phyloP scores from a whole-genome alignment of 2,113 vertebrate genomes.

The Tragelaphus imberbis region DNA sequence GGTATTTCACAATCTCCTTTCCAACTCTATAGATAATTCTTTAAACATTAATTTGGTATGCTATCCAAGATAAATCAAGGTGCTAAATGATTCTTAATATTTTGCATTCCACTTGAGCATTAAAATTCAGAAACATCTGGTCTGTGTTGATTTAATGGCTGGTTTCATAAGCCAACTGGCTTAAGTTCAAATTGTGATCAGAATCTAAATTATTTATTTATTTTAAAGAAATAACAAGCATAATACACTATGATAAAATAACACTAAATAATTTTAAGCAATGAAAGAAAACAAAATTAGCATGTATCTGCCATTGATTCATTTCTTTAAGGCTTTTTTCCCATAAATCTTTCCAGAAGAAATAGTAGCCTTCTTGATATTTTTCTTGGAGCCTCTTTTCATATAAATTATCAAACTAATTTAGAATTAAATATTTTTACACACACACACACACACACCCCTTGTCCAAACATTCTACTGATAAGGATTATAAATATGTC shows the following conservation, averaged over 20 bases:
- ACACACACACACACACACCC: neutral
- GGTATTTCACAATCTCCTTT: neutral
- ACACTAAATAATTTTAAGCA: neutral
- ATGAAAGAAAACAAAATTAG: neutral
- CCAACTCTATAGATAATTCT: neutral
- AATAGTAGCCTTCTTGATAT: neutral
- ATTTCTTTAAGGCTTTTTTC: neutral
- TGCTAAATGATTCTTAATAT: neutral
- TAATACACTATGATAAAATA: neutral
- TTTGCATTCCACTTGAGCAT: conserved; percentile 2
- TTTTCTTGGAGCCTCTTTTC: neutral
- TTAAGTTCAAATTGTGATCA: neutral
- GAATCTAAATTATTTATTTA: conserved; percentile 32
- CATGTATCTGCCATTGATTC: neutral
- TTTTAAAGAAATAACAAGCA: neutral
- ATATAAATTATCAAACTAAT: neutral
- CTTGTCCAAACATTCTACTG: neutral
- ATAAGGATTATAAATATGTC: neutral
- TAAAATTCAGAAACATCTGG: neutral
- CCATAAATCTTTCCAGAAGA: neutral
- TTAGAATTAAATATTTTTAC: conserved; percentile 5
- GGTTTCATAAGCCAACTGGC: neutral
- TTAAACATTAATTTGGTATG: neutral
- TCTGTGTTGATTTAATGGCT: conserved; percentile 4
- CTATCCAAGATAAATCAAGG: neutral